These are phyloP conservation scores for Pristiophorus japonicus DNA, from an alignment of 2,113 vertebrate genomes.

Conservation along the genomic window DNA sequence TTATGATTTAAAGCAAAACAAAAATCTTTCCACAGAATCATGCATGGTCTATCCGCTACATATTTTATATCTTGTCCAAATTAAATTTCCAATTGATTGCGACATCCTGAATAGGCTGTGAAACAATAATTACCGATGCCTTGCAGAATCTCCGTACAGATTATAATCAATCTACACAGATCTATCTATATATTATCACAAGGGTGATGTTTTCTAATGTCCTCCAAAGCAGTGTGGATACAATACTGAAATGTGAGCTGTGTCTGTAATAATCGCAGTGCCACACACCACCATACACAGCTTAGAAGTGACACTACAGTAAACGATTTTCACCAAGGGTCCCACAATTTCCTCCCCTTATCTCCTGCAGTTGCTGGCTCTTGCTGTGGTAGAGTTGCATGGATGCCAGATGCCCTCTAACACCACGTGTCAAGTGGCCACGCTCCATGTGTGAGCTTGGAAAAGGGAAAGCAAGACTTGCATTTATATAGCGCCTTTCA, in stretches of 20 bases:
- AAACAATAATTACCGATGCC: neutral
- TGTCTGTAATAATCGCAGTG: neutral
- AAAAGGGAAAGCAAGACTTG: too few species aligned
- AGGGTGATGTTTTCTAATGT: neutral
- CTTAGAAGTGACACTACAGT: neutral
- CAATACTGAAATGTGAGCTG: neutral
- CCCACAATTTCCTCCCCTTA: neutral
- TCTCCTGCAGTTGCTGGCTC: neutral
- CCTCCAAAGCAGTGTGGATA: neutral
- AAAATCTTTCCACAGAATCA: neutral
- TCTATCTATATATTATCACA: neutral
- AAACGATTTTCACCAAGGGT: neutral
- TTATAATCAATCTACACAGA: neutral
- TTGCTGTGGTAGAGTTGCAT: too few species aligned
- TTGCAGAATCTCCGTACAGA: neutral
- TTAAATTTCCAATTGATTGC: neutral
- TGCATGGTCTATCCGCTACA: neutral
- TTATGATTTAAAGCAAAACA: neutral
- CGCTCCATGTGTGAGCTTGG: neutral
- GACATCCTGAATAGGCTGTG: neutral
- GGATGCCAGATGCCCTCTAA: neutral
- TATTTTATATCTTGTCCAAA: neutral
- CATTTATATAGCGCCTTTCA: too few species aligned
- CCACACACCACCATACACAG: neutral
- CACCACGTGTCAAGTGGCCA: neutral